Percentiles rank a stretch among this genome's conserved stretches.
phyloP scores from a whole-genome alignment of 2,113 vertebrate species.

The Holacanthus passer region DNA sequence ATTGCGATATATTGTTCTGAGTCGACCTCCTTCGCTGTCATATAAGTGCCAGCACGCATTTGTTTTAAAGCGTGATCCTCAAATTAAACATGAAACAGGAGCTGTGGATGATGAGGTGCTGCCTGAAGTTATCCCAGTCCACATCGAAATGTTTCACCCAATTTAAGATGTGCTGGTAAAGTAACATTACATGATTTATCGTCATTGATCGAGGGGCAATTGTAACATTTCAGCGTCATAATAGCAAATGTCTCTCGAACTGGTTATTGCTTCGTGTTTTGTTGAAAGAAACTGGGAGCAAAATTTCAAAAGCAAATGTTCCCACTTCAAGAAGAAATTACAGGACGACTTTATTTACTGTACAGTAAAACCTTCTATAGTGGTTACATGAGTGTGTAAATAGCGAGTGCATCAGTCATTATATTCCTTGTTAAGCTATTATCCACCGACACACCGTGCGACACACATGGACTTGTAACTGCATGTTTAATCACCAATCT shows the following conservation, averaged over 20 bases:
- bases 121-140: slow-evolving; percentile 28
- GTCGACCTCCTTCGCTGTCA: slow-evolving; percentile 51
- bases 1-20: slow-evolving; percentile 46
- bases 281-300: neutral
- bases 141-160: neutral
- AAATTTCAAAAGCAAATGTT: slow-evolving; percentile 2
- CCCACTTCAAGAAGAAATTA: slow-evolving; percentile 1
- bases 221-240: slow-evolving; percentile 2
- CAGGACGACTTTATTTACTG: slow-evolving; percentile 28
- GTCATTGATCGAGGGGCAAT: slow-evolving; percentile 1
- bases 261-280: neutral
- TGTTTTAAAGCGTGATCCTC: slow-evolving; percentile 19
- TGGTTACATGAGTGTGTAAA: slow-evolving; percentile 52
- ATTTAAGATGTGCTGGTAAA: neutral
- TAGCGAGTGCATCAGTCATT: slow-evolving; percentile 51
- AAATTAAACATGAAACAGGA: slow-evolving; percentile 19
- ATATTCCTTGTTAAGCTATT: slow-evolving; percentile 68
- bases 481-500: slow-evolving; percentile 75
- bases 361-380: neutral
- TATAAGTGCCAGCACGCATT: slow-evolving; percentile 56
- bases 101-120: slow-evolving; percentile 39
- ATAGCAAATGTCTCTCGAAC: neutral
- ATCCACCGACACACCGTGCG: slow-evolving; percentile 31
- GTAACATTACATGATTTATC: slow-evolving; percentile 6
- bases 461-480: slow-evolving; percentile 58